These are phyloP conservation scores for Pammene fasciana DNA, from an alignment of 2,888 invertebrate genomes.

Conservation along the genomic window DNA sequence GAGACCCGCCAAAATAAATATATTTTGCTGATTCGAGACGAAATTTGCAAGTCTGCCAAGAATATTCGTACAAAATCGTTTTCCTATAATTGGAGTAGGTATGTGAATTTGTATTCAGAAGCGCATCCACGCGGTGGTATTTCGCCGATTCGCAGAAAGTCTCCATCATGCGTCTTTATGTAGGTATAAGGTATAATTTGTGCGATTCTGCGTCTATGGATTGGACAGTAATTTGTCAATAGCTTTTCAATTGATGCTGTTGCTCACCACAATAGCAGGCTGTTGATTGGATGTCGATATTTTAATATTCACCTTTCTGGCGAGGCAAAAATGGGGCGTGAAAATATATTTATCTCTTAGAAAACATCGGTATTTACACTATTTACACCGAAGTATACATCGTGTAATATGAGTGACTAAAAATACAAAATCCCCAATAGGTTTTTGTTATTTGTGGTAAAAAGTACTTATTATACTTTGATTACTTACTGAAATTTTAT, in stretches of 20 bases:
- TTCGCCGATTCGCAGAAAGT: constrained; percentile 75
- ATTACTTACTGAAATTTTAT: too few species aligned
- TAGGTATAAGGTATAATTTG: constrained; percentile 78
- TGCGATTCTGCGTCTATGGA: constrained; percentile 62
- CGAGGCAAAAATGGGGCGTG: too few species aligned
- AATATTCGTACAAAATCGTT: constrained; percentile 83
- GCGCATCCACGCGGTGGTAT: constrained; percentile 79
- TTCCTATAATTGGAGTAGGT: constrained; percentile 82
- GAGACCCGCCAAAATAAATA: constrained; percentile 80
- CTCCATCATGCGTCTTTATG: constrained; percentile 82
- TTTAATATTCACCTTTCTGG: too few species aligned
- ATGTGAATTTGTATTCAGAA: constrained; percentile 83
- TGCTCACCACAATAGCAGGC: constrained; percentile 4
- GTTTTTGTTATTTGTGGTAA: too few species aligned
- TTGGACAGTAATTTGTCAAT: constrained; percentile 31
- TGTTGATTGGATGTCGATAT: too few species aligned
- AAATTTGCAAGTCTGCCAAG: constrained; percentile 84
- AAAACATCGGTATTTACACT: too few species aligned
- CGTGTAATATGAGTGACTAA: too few species aligned
- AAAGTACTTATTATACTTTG: too few species aligned
- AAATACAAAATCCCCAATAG: too few species aligned
- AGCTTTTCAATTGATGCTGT: constrained; percentile 26
- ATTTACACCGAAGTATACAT: too few species aligned
- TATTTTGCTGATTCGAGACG: constrained; percentile 80
- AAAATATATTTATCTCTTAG: too few species aligned